Base-by-base conservation (phyloP, 2,113 vertebrate species). In the Calidris pygmaea region DNA sequence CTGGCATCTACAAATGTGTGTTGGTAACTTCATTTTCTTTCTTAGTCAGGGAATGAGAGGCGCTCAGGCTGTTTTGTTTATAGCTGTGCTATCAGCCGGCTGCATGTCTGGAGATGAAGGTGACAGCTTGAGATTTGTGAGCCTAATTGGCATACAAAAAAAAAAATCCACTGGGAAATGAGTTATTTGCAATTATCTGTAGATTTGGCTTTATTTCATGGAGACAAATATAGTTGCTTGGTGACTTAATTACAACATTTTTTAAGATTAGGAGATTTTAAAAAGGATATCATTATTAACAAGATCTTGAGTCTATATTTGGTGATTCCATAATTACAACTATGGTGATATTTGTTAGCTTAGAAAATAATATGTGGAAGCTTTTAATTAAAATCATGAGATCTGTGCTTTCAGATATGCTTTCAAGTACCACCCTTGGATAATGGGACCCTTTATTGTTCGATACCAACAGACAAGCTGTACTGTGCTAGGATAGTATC, bases 61-160 rank as follows among this genome's bases (percentile, higher is more conserved):
- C 83, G 30, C 86, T 92, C 7, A 3, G 90, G 88, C 83, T 96
- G 94, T 41, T 92, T 91, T 95, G 94, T 95, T 96, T 89, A 59
- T 68, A 92, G 89, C 95, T 85, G 74, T 35, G 67, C 92, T 95
- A 87, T 93, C 90, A 93, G 90, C 86, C 0, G 22, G 81, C 89
- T 95, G 94, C 95, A 23, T 63, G 94, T 89, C 95, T 94, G 86
- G 91, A 95, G 89, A 92, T 92, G 91, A 92, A 97, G 95, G 96
- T 97, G 95, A 94, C 96, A 97, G 95, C 96, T 96, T 97, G 95
- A 97, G 93, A 95, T 97, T 94, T 95, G 95, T 95, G 91, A 95
- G 93, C 94, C 91, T 95, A 95, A 96, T 96, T 97, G 96, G 95
- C 93, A 91, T 89, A 95, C 94, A 56, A 75, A 79, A 90, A 81